phyloP scores from a whole-genome alignment of 2,888 invertebrate genomes.

The Chamaedrilus cognettii region DNA sequence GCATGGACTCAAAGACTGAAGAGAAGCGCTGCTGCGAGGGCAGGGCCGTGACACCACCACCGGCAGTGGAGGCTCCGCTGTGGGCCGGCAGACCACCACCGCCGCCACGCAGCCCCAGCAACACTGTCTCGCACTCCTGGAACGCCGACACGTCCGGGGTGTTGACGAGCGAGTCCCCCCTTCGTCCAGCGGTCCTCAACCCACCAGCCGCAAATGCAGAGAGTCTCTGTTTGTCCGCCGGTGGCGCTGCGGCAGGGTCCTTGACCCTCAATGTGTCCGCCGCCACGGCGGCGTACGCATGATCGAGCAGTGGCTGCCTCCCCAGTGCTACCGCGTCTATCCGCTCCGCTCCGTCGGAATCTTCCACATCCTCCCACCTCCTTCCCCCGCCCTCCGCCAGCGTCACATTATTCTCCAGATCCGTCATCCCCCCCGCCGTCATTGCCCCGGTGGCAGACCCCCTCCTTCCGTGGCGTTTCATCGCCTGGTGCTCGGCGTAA shows the following conservation, averaged over 20 bases:
- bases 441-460: background rate
- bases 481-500: constrained; percentile 17
- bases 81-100: background rate
- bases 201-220: constrained; percentile 18
- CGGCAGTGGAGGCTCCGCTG: background rate
- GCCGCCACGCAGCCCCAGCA: too few species aligned
- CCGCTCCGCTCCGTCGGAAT: background rate
- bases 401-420: constrained; percentile 3
- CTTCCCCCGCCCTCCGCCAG: background rate
- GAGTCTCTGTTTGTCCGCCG: constrained; percentile 3
- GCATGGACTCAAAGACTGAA: constrained; percentile 4
- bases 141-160: constrained; percentile 22
- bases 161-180: constrained; percentile 8
- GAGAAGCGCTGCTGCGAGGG: background rate
- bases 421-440: constrained; percentile 2
- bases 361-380: background rate
- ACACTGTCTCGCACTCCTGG: constrained; percentile 17
- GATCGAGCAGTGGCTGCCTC: constrained; percentile 20
- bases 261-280: too few species aligned
- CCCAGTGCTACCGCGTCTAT: background rate
- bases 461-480: background rate
- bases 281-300: constrained; percentile 18
- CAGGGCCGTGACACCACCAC: background rate
- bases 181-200: constrained; percentile 6
- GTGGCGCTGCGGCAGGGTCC: background rate